Conservation (phyloP, 2,113 vertebrate species). For the Gorsachius goisagi region DNA sequence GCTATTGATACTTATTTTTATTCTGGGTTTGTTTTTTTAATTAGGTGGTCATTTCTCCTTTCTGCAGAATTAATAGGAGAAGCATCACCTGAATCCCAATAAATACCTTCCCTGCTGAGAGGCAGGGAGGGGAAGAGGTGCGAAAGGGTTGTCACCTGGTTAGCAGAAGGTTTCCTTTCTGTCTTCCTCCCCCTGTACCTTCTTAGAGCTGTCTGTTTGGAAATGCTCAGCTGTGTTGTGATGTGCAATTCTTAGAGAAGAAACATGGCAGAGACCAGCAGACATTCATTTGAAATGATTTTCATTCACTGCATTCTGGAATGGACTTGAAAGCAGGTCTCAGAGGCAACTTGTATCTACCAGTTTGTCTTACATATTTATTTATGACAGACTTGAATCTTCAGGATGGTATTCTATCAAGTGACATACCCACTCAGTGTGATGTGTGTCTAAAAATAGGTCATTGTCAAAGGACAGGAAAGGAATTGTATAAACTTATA, state of each 20-base stretch:
- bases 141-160: neutral
- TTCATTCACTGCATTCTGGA: conserved; percentile 62
- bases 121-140: neutral
- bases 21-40: neutral
- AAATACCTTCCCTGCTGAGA: neutral
- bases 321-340: conserved; percentile 75
- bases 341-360: conserved; percentile 71
- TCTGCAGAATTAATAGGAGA: neutral
- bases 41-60: neutral
- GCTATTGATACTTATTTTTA: neutral
- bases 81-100: neutral
- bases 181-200: neutral
- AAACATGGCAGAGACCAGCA: conserved; percentile 62
- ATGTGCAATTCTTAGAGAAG: conserved; percentile 36
- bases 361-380: conserved; percentile 66
- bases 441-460: conserved; percentile 66
- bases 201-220: conserved; percentile 33
- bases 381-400: conserved; percentile 70
- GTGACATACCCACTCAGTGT: conserved; percentile 65
- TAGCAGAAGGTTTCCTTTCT: neutral
- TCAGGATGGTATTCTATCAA: conserved; percentile 72
- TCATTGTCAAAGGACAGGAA: conserved; percentile 59
- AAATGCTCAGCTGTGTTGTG: neutral
- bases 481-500: conserved; percentile 4
- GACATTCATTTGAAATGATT: conserved; percentile 75